phyloP scores from a whole-genome alignment of 2,797 vertebrate genomes.

The Spondyliosoma cantharus region DNA sequence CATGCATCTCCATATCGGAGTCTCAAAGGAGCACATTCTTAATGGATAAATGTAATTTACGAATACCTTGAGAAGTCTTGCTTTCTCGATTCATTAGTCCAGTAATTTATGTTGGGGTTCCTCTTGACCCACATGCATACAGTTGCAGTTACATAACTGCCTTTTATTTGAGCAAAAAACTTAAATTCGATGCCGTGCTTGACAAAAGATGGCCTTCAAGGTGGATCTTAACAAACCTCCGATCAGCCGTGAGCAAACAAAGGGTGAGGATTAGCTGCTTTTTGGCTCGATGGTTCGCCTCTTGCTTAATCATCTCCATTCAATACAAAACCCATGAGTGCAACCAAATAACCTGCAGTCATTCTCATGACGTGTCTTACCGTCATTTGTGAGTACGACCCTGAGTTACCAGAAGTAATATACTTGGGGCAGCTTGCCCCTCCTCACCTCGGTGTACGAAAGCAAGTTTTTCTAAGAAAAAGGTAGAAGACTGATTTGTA shows the following conservation, averaged over 20 bases:
- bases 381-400: not conserved
- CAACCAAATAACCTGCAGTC: not conserved
- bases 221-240: not conserved
- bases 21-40: constrained; percentile 57
- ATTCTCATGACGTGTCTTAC: not conserved
- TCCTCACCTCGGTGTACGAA: not conserved
- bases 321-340: not conserved
- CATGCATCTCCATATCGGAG: constrained; percentile 16
- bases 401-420: not conserved
- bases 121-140: constrained; percentile 60
- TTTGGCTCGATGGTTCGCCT: not conserved
- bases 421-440: not conserved
- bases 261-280: not conserved
- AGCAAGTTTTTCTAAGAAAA: not conserved
- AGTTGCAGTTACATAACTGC: constrained; percentile 38
- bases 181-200: constrained; percentile 12
- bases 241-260: not conserved
- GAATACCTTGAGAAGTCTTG: constrained; percentile 61
- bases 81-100: constrained; percentile 47
- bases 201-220: not conserved
- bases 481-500: not conserved
- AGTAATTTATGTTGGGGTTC: constrained; percentile 53
- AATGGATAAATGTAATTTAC: constrained; percentile 64
- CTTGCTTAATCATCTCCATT: not conserved
- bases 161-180: constrained; percentile 26